phyloP scores from a whole-genome alignment of 2,888 invertebrate genomes.

The Xestoiulus laeticollis region DNA sequence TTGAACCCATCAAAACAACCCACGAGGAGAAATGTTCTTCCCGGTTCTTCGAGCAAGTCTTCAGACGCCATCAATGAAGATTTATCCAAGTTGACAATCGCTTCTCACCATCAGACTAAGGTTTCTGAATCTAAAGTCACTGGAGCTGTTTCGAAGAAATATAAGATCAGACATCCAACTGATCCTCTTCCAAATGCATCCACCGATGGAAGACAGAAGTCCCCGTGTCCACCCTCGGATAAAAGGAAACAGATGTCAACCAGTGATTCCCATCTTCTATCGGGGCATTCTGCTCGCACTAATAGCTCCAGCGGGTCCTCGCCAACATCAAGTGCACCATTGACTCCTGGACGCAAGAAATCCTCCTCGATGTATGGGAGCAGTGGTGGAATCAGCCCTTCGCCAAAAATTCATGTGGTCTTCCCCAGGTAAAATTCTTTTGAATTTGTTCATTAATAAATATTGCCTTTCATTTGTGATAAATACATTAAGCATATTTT shows the following conservation, averaged over 20 bases:
- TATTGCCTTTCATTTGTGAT: neutral
- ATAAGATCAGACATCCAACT: constrained; percentile 52
- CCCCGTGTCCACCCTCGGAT: constrained; percentile 12
- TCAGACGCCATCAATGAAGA: neutral
- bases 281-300: neutral
- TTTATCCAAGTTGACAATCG: neutral
- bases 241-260: constrained; percentile 45
- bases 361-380: neutral
- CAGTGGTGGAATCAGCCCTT: constrained; percentile 43
- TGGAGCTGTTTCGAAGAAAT: constrained; percentile 47
- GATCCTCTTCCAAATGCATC: constrained; percentile 42
- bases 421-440: constrained; percentile 45
- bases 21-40: neutral
- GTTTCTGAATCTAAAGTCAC: neutral
- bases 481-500: no score
- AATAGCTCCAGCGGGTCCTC: constrained; percentile 28
- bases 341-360: constrained; percentile 46
- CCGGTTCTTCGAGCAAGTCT: neutral
- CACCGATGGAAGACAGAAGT: neutral
- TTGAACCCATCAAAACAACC: neutral
- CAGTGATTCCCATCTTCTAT: constrained; percentile 52
- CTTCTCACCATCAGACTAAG: neutral
- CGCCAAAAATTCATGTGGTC: constrained; percentile 48
- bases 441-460: neutral
- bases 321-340: neutral